These are phyloP conservation scores for Tortricodes alternella DNA, from an alignment of 2,888 invertebrate species.

Conservation along the genomic window DNA sequence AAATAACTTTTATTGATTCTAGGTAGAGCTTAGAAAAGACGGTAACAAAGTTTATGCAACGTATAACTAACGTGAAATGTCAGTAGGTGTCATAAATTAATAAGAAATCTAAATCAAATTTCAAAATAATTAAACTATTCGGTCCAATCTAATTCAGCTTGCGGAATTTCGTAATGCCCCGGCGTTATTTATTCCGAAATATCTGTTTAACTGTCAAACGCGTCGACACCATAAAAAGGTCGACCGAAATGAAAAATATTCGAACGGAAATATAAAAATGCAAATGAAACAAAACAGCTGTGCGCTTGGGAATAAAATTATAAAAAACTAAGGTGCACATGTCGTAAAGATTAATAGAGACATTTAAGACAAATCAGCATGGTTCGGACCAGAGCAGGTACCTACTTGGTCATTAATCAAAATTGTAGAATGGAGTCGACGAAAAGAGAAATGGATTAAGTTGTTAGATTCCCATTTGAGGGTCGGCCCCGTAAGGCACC, in stretches of 20 bases:
- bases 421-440: slow-evolving; percentile 61
- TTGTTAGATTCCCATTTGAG: slow-evolving; percentile 34
- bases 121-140: background rate
- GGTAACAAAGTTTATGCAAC: too few relatives aligned
- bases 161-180: background rate
- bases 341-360: slow-evolving; percentile 72
- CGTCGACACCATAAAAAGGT: slow-evolving; percentile 27
- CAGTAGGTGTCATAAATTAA: background rate
- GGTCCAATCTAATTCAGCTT: background rate
- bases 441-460: slow-evolving; percentile 54
- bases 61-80: too few relatives aligned
- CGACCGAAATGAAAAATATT: slow-evolving; percentile 39
- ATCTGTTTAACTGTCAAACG: slow-evolving; percentile 28
- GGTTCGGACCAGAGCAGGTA: slow-evolving; percentile 66
- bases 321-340: slow-evolving; percentile 53
- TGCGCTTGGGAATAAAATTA: slow-evolving; percentile 45
- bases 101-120: background rate
- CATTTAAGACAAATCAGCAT: slow-evolving; percentile 69
- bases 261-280: slow-evolving; percentile 60
- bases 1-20: too few relatives aligned
- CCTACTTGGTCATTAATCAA: slow-evolving; percentile 73
- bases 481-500: slow-evolving; percentile 29
- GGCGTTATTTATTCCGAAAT: slow-evolving; percentile 3
- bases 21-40: too few relatives aligned
- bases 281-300: slow-evolving; percentile 62